phyloP scores from a whole-genome alignment of 1,140 invertebrate species.

The Wiebesia pumilae region DNA sequence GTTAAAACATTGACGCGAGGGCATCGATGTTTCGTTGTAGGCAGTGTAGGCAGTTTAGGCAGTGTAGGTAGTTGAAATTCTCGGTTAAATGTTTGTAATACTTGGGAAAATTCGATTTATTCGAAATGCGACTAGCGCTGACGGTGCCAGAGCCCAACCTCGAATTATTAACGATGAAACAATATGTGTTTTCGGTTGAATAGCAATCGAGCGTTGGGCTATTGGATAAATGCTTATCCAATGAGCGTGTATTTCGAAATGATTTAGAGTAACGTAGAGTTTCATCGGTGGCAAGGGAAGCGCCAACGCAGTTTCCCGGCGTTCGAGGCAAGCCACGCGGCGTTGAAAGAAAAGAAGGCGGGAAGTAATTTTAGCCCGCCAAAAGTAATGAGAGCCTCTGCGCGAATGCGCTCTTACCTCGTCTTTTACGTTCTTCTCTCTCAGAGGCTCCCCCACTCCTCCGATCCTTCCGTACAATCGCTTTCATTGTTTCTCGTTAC shows the following conservation, averaged over 20 bases:
- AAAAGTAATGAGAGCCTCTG: conserved; percentile 42
- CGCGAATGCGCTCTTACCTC: conserved; percentile 2
- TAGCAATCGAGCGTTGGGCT: not conserved
- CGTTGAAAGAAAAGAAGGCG: not conserved
- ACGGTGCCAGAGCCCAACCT: not conserved
- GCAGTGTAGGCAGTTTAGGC: too few species aligned
- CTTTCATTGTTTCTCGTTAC: conserved; percentile 62
- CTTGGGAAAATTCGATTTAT: not conserved
- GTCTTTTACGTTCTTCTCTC: not conserved
- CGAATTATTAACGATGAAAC: not conserved
- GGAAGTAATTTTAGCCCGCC: not conserved
- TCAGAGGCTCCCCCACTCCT: not conserved
- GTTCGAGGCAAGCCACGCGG: not conserved
- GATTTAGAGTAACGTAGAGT: not conserved
- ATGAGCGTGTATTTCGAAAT: not conserved
- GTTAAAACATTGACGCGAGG: not conserved
- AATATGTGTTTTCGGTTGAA: not conserved
- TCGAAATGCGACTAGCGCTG: not conserved
- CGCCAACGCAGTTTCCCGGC: not conserved
- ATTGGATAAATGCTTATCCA: too few species aligned
- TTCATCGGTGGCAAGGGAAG: not conserved
- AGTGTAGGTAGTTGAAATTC: not conserved
- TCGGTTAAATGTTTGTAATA: not conserved
- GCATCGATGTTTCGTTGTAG: not conserved
- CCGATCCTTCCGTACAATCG: conserved; percentile 54